Conservation (phyloP, 1,140 invertebrate species). For the Drosophila guanche region DNA sequence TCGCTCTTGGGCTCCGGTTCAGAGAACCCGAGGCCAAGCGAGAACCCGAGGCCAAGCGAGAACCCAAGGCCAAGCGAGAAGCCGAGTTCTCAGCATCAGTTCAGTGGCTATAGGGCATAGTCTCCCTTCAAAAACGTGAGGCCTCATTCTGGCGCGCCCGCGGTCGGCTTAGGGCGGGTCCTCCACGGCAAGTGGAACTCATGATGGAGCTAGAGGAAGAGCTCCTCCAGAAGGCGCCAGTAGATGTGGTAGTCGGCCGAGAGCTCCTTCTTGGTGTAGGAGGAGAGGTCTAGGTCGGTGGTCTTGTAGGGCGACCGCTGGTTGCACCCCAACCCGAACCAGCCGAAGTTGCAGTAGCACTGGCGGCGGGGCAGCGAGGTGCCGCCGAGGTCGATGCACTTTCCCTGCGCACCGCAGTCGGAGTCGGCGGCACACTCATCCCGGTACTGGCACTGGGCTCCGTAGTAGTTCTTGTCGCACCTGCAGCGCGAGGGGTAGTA, state of each 20-base stretch:
- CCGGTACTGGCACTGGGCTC: conserved; percentile 91
- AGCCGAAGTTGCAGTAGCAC: conserved; percentile 95
- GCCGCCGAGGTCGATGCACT: conserved; percentile 91
- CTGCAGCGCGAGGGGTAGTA: conserved; percentile 90
- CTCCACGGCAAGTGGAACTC: too few relatives aligned
- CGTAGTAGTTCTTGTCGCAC: conserved; percentile 92
- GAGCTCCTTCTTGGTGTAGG: conserved; percentile 89
- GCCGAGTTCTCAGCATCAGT: too few relatives aligned
- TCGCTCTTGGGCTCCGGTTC: too few relatives aligned
- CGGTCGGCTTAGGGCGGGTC: too few relatives aligned
- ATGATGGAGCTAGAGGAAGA: too few relatives aligned
- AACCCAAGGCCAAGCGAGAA: too few relatives aligned
- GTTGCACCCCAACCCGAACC: conserved; percentile 91
- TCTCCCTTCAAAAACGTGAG: too few relatives aligned
- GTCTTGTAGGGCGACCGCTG: conserved; percentile 89
- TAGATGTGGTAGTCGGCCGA: conserved; percentile 90
- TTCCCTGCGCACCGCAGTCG: conserved; percentile 93
- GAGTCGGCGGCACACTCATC: conserved; percentile 92
- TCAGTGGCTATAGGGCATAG: too few relatives aligned
- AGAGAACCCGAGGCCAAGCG: too few relatives aligned
- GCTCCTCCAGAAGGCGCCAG: conserved; percentile 93
- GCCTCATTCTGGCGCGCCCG: too few relatives aligned
- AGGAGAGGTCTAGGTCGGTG: conserved; percentile 87
- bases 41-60: too few relatives aligned
- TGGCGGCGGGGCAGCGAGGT: conserved; percentile 91